Conservation (phyloP, 92 coral and sea anemone genomes). For the Galaxea fascicularis region DNA sequence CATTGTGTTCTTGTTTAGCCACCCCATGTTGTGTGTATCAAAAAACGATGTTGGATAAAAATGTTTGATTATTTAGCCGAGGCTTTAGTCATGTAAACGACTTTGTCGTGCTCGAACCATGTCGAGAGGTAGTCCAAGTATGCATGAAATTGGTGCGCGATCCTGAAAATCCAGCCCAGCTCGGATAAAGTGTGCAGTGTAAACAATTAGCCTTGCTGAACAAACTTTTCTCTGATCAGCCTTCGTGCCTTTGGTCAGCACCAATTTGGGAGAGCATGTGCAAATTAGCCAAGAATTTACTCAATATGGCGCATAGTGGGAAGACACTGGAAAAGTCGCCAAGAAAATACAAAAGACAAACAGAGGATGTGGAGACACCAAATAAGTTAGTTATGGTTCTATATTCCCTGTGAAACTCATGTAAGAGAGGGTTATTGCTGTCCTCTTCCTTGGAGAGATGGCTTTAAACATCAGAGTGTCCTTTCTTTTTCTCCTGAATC, state of each 20-base stretch:
- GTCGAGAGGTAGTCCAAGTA: conserved; percentile 54
- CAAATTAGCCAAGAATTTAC: neutral
- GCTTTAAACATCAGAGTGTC: conserved; percentile 61
- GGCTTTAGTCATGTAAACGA: conserved; percentile 57
- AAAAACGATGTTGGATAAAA: too few species aligned
- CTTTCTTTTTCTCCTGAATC: conserved; percentile 48
- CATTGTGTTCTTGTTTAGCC: too few species aligned
- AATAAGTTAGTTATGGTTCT: conserved; percentile 66
- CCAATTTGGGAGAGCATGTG: neutral
- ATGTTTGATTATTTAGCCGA: too few species aligned
- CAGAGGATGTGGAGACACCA: conserved; percentile 67
- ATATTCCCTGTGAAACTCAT: conserved; percentile 64
- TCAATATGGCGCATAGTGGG: too few species aligned
- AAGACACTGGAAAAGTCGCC: conserved; percentile 8
- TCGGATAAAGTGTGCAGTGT: conserved; percentile 51
- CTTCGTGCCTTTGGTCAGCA: conserved; percentile 22
- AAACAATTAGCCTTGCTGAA: conserved; percentile 48
- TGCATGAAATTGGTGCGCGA: conserved; percentile 30
- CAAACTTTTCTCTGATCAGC: conserved; percentile 31
- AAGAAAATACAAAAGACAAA: conserved; percentile 54
- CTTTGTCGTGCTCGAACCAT: conserved; percentile 40
- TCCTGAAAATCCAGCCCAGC: conserved; percentile 49
- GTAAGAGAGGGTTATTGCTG: conserved; percentile 67
- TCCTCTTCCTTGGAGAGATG: conserved; percentile 47
- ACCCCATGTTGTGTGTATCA: too few species aligned